Evolutionary conservation across 2,888 invertebrate species (phyloP).

Genomic region (Orchestes rusci): DNA sequence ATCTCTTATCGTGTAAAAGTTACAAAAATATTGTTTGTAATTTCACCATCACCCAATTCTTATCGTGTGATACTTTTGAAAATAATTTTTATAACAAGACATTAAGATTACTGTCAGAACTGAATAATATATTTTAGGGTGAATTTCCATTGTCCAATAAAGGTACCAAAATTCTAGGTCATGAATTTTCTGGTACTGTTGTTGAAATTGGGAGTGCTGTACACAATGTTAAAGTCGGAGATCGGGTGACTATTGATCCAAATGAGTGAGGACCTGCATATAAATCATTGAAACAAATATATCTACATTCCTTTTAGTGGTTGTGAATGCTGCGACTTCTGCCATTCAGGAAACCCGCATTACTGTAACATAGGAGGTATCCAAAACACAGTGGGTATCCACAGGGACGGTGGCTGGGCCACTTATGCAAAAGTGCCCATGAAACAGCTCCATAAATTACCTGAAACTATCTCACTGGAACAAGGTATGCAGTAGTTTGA

Average conservation of each 20-base stretch:
- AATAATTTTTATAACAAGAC: too few species aligned
- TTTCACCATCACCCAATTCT: too few species aligned
- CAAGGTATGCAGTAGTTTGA: conserved; percentile 46
- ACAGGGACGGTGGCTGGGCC: conserved; percentile 62
- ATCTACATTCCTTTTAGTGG: conserved; percentile 42
- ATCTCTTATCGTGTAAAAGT: too few species aligned
- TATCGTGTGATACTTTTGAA: too few species aligned
- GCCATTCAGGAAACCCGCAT: conserved; percentile 58
- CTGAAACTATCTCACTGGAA: conserved; percentile 50
- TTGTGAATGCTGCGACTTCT: conserved; percentile 55
- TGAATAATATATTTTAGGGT: too few species aligned
- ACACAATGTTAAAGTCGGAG: conserved; percentile 52
- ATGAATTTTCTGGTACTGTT: conserved; percentile 61
- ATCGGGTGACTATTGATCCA: conserved; percentile 62
- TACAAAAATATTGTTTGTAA: too few species aligned
- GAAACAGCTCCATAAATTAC: conserved; percentile 53
- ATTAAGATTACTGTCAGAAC: too few species aligned
- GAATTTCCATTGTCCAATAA: conserved; percentile 54
- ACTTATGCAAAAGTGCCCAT: conserved; percentile 56
- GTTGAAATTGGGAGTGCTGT: conserved; percentile 52
- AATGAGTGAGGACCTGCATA: conserved; percentile 48
- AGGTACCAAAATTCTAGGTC: conserved; percentile 53
- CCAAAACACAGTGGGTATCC: conserved; percentile 59
- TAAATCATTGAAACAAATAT: background rate
- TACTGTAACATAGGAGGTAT: conserved; percentile 53